Base-by-base conservation (phyloP, 2,888 invertebrate genomes). In the Augochlorella aurata region DNA sequence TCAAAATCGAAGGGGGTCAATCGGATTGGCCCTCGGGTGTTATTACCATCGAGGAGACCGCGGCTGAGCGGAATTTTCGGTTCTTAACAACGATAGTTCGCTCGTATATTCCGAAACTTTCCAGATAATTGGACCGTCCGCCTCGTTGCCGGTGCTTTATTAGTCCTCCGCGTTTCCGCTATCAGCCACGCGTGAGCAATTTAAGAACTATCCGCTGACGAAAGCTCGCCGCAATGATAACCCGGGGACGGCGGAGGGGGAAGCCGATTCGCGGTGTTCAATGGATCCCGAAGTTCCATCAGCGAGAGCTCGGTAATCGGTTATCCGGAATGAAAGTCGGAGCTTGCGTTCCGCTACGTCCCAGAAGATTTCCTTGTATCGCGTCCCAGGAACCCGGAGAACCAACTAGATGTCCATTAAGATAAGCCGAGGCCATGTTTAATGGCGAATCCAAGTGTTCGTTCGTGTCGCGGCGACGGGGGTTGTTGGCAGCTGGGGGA, bases 361-460 rank as follows among this genome's bases (percentile, higher is more conserved):
- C 72, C 65, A 49, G 72, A 70, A 75, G 79, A 61, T 66, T 61
- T 74, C 50, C 74, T 38, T 71, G 73, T 74, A 74, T 76, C 76
- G 72, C 68, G 24, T 75, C 49, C 38, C 52, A 10, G 70, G 68
- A 85, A 83, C 77, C 80, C 29, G 16, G 49, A 82, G 82, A 83
- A 82, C 85, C 89, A 85, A 85, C 88, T 75, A 89, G 91, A 91
- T 91, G 88, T 86, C 91, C 89, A 91, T 91, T 91, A 90, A 91
- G 91, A 91, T 91, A 91, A 82, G 81, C 79, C 85, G 70, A 47
- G 79, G 82, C 83, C 89, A 85, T 90, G 90, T 91, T 91, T 90
- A 91, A 91, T 85, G 88, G 89, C 83, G 85, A 90, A 87, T 90
- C 89, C 89, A 82, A 90, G 91, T 88, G 89, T 75, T 70, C 65